Conservation (phyloP, 2,888 invertebrate species). For the Seladonia tumulorum region DNA sequence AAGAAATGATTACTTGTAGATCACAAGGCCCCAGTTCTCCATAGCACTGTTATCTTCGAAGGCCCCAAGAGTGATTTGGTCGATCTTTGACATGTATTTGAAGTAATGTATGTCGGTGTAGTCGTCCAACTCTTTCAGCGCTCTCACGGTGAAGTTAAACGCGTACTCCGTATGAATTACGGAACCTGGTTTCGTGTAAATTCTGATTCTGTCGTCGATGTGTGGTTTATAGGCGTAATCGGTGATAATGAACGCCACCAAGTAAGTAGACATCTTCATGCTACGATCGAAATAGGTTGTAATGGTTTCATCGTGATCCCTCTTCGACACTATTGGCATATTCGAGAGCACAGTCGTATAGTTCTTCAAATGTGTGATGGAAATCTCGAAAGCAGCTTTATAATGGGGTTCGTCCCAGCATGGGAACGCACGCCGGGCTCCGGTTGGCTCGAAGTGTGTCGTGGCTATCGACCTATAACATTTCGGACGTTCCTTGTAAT, state of each 20-base stretch:
- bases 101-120: conserved; percentile 75
- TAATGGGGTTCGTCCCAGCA: conserved; percentile 91
- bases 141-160: conserved; percentile 83
- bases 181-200: conserved; percentile 70
- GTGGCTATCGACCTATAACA: conserved; percentile 87
- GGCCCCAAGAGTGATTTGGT: conserved; percentile 93
- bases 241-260: conserved; percentile 87
- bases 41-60: conserved; percentile 94
- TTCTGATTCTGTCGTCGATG: not conserved
- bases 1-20: conserved; percentile 87
- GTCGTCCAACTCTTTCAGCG: conserved; percentile 84
- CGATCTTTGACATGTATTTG: conserved; percentile 87
- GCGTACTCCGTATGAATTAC: conserved; percentile 71
- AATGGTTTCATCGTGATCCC: accelerated
- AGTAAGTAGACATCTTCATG: conserved; percentile 85
- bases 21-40: conserved; percentile 97
- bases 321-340: conserved; percentile 41
- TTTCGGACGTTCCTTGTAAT: not conserved
- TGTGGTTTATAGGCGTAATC: conserved; percentile 81
- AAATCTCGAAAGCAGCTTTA: conserved; percentile 89
- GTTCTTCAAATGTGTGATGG: conserved; percentile 85
- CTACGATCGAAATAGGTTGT: conserved; percentile 66
- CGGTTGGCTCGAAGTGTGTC: conserved; percentile 89
- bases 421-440: conserved; percentile 89
- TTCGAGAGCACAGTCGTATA: conserved; percentile 82